phyloP scores from a whole-genome alignment of 2,888 invertebrate genomes.

The Drosophila infuscata region DNA sequence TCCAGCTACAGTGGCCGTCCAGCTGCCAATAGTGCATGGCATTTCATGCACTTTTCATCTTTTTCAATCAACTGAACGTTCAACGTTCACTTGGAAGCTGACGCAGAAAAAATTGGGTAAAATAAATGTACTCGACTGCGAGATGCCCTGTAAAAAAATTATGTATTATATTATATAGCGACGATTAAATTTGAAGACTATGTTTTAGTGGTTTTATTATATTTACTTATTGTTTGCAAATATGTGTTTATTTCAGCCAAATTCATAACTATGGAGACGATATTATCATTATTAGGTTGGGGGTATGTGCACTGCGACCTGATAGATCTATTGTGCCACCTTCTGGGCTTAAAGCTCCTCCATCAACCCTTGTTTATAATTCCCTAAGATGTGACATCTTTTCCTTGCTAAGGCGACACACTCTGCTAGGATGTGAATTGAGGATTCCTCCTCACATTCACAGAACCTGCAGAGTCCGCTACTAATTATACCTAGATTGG shows the following conservation, averaged over 20 bases:
- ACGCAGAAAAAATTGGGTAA: not conserved
- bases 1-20: constrained; percentile 26
- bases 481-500: no score
- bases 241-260: not conserved
- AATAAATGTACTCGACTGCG: not conserved
- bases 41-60: constrained; percentile 78
- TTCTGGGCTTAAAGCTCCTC: no score
- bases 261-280: not conserved
- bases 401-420: no score
- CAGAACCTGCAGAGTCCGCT: no score
- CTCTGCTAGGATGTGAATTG: no score
- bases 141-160: constrained; percentile 5
- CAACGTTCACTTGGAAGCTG: constrained; percentile 21
- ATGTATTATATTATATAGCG: no score
- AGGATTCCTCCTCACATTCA: no score
- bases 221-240: not conserved
- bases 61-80: constrained; percentile 70
- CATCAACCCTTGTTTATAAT: no score
- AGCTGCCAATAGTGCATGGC: constrained; percentile 77
- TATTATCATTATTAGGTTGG: no score
- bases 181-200: not conserved
- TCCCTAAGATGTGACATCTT: no score
- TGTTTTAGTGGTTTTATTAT: not conserved
- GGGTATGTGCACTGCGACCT: no score
- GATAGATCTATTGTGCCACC: no score